Evolutionary conservation across 2,797 vertebrate species (phyloP).

Genomic region (Phoeniculus purpureus): DNA sequence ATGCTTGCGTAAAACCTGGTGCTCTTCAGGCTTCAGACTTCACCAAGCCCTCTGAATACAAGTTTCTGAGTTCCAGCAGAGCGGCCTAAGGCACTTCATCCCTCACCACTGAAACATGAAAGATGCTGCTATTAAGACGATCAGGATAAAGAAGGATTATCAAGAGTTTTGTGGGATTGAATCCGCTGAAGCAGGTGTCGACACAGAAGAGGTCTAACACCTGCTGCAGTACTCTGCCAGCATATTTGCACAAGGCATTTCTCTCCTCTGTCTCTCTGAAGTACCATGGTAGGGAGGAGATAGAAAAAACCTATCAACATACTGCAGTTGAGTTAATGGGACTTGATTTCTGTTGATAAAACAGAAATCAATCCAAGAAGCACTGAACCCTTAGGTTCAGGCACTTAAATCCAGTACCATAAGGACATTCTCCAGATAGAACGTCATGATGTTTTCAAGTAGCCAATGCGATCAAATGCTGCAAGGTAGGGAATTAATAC

Average conservation of each 20-base stretch:
- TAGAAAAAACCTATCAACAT: background rate
- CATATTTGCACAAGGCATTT: background rate
- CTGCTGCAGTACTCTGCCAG: background rate
- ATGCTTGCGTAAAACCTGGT: background rate
- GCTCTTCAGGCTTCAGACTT: background rate
- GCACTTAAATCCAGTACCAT: background rate
- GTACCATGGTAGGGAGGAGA: background rate
- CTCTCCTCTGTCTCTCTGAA: background rate
- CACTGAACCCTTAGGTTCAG: background rate
- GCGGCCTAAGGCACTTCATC: background rate
- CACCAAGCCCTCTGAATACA: background rate
- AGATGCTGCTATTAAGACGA: conserved; percentile 5
- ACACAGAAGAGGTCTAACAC: background rate
- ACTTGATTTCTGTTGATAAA: background rate
- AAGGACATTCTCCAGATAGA: background rate
- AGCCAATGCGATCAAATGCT: background rate
- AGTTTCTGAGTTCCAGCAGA: background rate
- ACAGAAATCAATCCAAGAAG: background rate
- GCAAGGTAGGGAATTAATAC: background rate
- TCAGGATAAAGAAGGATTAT: conserved; percentile 17
- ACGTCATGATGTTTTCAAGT: background rate
- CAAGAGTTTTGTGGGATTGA: conserved; percentile 7
- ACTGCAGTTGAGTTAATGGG: background rate
- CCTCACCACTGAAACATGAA: background rate
- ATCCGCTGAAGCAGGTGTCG: conserved; percentile 3